Conservation (phyloP, 2,888 invertebrate genomes). For the Epirrita christyi region DNA sequence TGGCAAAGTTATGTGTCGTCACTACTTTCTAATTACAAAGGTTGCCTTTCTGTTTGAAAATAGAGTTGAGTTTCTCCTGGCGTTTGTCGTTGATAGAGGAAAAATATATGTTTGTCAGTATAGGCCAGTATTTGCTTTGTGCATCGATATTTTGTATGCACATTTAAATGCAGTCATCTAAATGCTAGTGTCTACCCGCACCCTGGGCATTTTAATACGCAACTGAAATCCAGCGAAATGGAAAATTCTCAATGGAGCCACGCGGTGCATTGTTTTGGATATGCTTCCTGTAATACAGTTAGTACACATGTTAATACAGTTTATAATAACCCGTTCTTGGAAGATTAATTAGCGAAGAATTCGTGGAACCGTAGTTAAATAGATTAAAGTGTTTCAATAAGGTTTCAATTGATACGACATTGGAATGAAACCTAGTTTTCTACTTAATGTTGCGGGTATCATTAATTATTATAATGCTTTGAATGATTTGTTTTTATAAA, state of each 20-base stretch:
- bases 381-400: slow-evolving; percentile 2
- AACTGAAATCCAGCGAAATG: slow-evolving; percentile 60
- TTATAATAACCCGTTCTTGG: slow-evolving; percentile 22
- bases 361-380: slow-evolving; percentile 8
- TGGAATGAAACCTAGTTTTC: not conserved
- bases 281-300: slow-evolving; percentile 35
- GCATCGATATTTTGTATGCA: slow-evolving; percentile 81
- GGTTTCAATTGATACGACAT: slow-evolving; percentile 13
- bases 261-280: slow-evolving; percentile 46
- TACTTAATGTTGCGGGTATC: not conserved
- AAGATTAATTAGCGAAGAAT: slow-evolving; percentile 20
- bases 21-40: slow-evolving; percentile 25
- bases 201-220: slow-evolving; percentile 61
- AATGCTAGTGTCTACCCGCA: slow-evolving; percentile 58
- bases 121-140: slow-evolving; percentile 73
- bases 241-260: slow-evolving; percentile 56
- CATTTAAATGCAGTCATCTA: slow-evolving; percentile 81
- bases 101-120: slow-evolving; percentile 46
- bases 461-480: too few relatives aligned
- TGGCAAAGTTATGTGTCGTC: slow-evolving; percentile 24
- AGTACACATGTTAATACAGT: slow-evolving; percentile 13
- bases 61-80: slow-evolving; percentile 46
- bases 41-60: slow-evolving; percentile 22
- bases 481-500: too few relatives aligned
- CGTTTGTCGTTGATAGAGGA: slow-evolving; percentile 26